Conservation (phyloP, 2,797 vertebrate genomes). For the Sebastes itinus region DNA sequence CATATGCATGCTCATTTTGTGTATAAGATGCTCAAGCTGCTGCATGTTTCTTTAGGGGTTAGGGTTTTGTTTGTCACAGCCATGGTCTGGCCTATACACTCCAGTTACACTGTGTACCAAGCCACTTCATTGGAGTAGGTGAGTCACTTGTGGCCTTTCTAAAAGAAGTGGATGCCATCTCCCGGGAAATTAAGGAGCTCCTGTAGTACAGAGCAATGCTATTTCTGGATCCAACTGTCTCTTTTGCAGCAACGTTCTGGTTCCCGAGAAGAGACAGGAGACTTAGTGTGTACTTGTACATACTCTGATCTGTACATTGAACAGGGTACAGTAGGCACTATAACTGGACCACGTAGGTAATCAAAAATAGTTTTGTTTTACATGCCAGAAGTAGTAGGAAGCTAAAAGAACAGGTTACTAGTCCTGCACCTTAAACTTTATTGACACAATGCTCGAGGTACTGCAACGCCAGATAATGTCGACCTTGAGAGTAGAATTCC, state of each 20-base stretch:
- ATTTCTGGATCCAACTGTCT: constrained; percentile 5
- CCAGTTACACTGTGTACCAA: background rate
- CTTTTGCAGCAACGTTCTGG: background rate
- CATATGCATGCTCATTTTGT: background rate
- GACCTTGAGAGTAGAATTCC: background rate
- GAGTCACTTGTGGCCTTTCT: constrained; percentile 34
- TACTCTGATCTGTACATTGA: background rate
- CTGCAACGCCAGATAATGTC: background rate
- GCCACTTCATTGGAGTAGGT: constrained; percentile 2
- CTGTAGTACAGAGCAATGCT: constrained; percentile 1
- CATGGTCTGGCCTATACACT: background rate
- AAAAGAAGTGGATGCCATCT: constrained; percentile 9
- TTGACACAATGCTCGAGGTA: background rate
- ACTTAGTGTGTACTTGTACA: background rate
- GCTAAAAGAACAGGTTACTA: background rate
- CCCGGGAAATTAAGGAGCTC: constrained; percentile 26
- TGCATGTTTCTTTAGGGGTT: background rate
- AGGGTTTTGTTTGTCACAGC: background rate
- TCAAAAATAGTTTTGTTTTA: background rate
- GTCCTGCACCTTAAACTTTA: background rate
- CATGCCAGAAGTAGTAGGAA: no score
- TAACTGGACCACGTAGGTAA: background rate
- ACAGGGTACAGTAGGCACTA: background rate
- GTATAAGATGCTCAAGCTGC: background rate
- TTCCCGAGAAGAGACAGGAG: background rate